phyloP scores from a whole-genome alignment of 2,888 invertebrate species.

The Arge pagana region DNA sequence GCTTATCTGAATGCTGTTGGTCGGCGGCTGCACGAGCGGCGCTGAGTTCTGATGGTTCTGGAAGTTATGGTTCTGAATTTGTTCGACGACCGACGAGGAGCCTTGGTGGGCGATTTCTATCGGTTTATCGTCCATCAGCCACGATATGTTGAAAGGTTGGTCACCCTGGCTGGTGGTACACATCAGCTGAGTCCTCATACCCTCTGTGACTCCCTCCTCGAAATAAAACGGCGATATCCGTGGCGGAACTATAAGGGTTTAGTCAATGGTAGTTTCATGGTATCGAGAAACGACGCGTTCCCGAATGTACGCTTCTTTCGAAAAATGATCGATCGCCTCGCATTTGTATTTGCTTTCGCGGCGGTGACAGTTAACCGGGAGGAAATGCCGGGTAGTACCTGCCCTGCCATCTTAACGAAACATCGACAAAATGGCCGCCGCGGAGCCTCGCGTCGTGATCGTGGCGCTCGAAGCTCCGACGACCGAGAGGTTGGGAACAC shows the following conservation, averaged over 20 bases:
- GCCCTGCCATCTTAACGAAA: too few species aligned
- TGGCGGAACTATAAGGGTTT: conserved; percentile 58
- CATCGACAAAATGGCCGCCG: too few species aligned
- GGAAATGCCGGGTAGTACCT: too few species aligned
- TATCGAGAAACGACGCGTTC: too few species aligned
- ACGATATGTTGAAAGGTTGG: conserved; percentile 63
- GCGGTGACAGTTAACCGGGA: too few species aligned
- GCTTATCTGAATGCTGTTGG: conserved; percentile 59
- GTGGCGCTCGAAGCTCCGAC: too few species aligned
- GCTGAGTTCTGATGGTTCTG: conserved; percentile 27
- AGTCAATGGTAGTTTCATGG: too few species aligned
- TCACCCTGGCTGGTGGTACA: conserved; percentile 65
- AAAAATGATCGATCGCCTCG: too few species aligned
- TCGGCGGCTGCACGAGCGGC: conserved; percentile 3
- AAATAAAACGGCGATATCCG: conserved; percentile 56
- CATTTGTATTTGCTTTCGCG: too few species aligned
- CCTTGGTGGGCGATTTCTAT: conserved; percentile 51
- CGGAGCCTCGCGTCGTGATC: too few species aligned
- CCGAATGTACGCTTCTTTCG: too few species aligned
- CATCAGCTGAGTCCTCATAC: conserved; percentile 60
- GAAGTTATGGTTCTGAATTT: conserved; percentile 52
- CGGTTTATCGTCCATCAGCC: conserved; percentile 59
- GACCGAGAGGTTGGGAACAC: too few species aligned
- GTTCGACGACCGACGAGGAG: conserved; percentile 29
- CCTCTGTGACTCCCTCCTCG: conserved; percentile 53